A percentile compares a stretch with the other conserved stretches of the same genome.
These are phyloP conservation scores for Drosophila micromelanica DNA, from an alignment of 1,140 invertebrate genomes.

Conservation along the genomic window DNA sequence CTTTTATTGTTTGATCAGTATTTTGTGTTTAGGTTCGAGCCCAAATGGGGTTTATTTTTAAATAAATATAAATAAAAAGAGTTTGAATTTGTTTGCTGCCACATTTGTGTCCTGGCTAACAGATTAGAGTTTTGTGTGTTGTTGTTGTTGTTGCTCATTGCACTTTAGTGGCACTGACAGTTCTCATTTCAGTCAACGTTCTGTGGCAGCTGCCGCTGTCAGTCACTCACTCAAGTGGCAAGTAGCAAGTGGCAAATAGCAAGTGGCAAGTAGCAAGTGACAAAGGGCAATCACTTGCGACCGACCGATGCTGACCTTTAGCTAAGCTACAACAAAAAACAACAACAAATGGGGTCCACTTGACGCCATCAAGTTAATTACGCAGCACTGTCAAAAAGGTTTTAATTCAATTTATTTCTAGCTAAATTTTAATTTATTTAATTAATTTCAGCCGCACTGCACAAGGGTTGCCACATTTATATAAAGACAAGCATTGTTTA, in stretches of 20 bases:
- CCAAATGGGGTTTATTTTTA: too few species aligned
- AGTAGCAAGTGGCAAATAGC: conserved; percentile 6
- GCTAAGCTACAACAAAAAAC: too few species aligned
- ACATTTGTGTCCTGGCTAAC: conserved; percentile 36
- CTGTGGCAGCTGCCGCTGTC: conserved; percentile 30
- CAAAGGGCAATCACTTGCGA: conserved; percentile 71
- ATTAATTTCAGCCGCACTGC: conserved; percentile 51
- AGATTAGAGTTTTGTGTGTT: conserved; percentile 18
- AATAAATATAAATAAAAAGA: too few species aligned
- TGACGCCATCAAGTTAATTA: conserved; percentile 58
- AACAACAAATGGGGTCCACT: not conserved
- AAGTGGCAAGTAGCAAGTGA: conserved; percentile 46
- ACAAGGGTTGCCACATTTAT: conserved; percentile 36
- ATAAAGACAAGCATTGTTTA: conserved; percentile 46
- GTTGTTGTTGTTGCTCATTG: conserved; percentile 4
- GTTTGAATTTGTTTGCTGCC: not conserved
- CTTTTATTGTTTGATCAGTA: too few species aligned
- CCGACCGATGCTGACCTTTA: conserved; percentile 39
- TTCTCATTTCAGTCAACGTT: conserved; percentile 9
- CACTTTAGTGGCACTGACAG: conserved; percentile 14
- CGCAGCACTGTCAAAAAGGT: conserved; percentile 56
- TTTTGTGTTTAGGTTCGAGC: too few species aligned
- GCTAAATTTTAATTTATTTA: conserved; percentile 75
- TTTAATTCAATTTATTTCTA: conserved; percentile 63
- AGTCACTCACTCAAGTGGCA: conserved; percentile 38